Evolutionary conservation across 2,888 invertebrate genomes (phyloP), one percentile per base, ranked within the genome.

Genomic region (Polydrusus cervinus): DNA sequence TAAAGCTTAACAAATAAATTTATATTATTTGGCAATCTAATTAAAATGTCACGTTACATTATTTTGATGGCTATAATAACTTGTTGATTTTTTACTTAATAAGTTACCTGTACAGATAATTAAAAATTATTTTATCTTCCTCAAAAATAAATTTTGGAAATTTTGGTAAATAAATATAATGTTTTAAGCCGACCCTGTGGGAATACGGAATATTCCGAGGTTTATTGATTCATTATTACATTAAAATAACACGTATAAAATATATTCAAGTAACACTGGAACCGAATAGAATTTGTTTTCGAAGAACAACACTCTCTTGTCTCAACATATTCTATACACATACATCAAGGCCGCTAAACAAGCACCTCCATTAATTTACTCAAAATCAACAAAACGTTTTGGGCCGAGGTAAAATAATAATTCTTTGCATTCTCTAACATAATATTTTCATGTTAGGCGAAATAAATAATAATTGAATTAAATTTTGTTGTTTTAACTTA

Each of bases 221-320:
- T n/a, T n/a, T n/a, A n/a, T n/a, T n/a, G n/a, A n/a, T n/a, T 16
- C 2, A 14, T 25, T 20, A 14, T 51, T 53, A 51, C 20, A 18
- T 8, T 7, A 6, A 45, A 67, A 53, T 53, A 51, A 51, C 67
- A 67, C n/a, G n/a, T n/a, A n/a, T n/a, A n/a, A n/a, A n/a, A n/a
- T n/a, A n/a, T n/a, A 69, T 69, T 69, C 34, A 14, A 61, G 60
- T 69, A 51, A 20, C 2, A 34, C 34, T 34, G 34, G 8, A 61
- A 25, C 13, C 11, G 34, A 40, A 61, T 61, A 3, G 61, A 20
- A 40, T 38, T 61, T 55, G n/a, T 55, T 30, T 55, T 49, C 6
- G 18, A 25, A 30, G 25, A 47, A 30, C 20, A 47, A 30, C 11
- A 20, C 11, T 30, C 11, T 30, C n/a, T 55, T 55, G n/a, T 30